Conservation (phyloP, 1,140 invertebrate genomes). For the Hestina assimilis region DNA sequence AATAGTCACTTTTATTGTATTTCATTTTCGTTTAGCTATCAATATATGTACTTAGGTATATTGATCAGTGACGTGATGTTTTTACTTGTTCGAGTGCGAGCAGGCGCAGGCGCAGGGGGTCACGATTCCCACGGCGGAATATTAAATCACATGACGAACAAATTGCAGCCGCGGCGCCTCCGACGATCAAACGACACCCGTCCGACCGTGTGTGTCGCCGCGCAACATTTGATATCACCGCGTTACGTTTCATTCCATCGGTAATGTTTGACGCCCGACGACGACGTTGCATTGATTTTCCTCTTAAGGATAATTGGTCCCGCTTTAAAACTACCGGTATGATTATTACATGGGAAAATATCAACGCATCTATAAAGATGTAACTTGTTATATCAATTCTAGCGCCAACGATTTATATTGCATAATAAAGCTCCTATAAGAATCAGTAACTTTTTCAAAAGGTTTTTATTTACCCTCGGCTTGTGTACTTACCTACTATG, state of each 20-base stretch:
- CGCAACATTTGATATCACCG: background rate
- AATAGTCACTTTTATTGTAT: no score
- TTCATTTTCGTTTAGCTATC: no score
- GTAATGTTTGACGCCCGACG: conserved; percentile 6
- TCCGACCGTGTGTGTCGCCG: background rate
- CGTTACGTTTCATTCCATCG: background rate
- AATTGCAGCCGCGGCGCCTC: conserved; percentile 17
- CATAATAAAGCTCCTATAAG: no score
- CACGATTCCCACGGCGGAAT: conserved; percentile 24
- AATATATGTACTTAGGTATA: background rate
- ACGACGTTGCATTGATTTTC: conserved; percentile 3
- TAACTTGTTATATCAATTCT: background rate
- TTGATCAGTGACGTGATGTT: background rate
- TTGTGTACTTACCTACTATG: background rate
- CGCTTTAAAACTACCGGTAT: background rate
- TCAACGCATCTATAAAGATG: background rate
- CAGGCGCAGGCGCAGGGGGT: background rate
- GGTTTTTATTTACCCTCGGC: no score
- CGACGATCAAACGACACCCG: background rate
- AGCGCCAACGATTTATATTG: no score
- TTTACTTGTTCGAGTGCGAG: background rate
- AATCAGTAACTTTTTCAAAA: no score
- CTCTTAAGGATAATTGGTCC: conserved; percentile 14
- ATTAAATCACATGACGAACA: conserved; percentile 47
- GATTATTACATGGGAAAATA: background rate